These are phyloP conservation scores for Pseudolaguvia tuberculata DNA, from an alignment of 2,113 vertebrate genomes.

Conservation along the genomic window DNA sequence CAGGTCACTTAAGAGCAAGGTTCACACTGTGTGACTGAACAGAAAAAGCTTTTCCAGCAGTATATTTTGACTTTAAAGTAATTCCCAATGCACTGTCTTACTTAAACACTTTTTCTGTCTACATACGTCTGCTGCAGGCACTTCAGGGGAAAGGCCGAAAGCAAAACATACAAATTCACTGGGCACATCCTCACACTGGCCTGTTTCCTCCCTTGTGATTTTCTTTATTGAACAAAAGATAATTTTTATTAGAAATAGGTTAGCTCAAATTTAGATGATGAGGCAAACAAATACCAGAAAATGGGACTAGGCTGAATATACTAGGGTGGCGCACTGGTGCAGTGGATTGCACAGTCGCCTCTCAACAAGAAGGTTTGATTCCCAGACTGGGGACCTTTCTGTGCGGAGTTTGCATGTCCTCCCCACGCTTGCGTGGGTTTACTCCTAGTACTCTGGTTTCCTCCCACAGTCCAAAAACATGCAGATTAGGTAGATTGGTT, in stretches of 20 bases:
- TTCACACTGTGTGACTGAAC: conserved; percentile 47
- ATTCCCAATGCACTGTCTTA: conserved; percentile 56
- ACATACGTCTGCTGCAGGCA: conserved; percentile 52
- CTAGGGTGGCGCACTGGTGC: too few species aligned
- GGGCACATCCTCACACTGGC: conserved; percentile 44
- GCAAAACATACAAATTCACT: conserved; percentile 52
- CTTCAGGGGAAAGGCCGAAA: conserved; percentile 54
- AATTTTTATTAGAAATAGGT: conserved; percentile 1
- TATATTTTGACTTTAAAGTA: conserved; percentile 58
- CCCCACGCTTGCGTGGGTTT: too few species aligned
- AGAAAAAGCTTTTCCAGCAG: conserved; percentile 56
- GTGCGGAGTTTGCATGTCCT: too few species aligned
- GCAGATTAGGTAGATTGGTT: too few species aligned
- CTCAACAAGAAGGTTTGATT: too few species aligned
- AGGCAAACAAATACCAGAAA: conserved; percentile 7
- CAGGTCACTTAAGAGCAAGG: conserved; percentile 54
- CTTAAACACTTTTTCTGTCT: conserved; percentile 62
- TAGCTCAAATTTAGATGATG: conserved; percentile 18
- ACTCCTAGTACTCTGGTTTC: too few species aligned
- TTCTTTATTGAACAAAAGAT: not conserved
- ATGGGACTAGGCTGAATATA: conserved; percentile 5
- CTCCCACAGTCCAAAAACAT: too few species aligned
- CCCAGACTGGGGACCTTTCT: too few species aligned
- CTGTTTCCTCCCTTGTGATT: conserved; percentile 15
- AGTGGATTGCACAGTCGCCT: too few species aligned